These are phyloP conservation scores for Epinephelus malabaricus DNA, from an alignment of 2,797 vertebrate genomes.

Conservation along the genomic window DNA sequence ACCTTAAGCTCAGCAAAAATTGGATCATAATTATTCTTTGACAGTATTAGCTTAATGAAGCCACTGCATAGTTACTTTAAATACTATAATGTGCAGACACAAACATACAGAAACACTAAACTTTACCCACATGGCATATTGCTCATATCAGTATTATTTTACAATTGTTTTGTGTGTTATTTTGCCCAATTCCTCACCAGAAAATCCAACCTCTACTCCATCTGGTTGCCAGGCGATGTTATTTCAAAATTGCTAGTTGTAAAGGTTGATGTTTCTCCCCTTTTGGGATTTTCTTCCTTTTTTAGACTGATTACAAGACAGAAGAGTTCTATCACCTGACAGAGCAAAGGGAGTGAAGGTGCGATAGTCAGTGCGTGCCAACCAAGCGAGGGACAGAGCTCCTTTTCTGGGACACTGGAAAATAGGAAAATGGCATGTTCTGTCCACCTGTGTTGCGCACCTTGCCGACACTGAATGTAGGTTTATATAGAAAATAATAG, in stretches of 20 bases:
- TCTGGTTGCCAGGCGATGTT: background rate
- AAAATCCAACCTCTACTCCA: background rate
- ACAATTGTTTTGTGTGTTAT: background rate
- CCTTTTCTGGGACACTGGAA: background rate
- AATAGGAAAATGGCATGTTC: slow-evolving; percentile 10
- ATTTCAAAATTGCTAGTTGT: background rate
- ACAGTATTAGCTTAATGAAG: slow-evolving; percentile 8
- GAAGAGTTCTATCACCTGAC: background rate
- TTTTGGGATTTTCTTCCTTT: background rate
- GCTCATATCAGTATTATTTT: background rate
- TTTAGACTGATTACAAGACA: background rate
- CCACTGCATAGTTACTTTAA: background rate
- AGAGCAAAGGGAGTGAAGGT: background rate
- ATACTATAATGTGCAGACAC: background rate
- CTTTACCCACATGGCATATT: background rate
- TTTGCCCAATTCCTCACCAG: background rate
- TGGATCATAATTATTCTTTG: background rate
- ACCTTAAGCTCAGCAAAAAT: background rate
- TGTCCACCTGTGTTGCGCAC: background rate
- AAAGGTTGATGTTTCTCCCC: slow-evolving; percentile 16
- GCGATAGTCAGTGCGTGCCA: background rate
- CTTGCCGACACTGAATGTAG: background rate
- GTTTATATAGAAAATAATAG: background rate
- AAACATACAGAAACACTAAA: background rate
- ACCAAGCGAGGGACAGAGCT: background rate